Evolutionary conservation across 2,797 vertebrate genomes (phyloP).

Genomic region (Chelmon rostratus): DNA sequence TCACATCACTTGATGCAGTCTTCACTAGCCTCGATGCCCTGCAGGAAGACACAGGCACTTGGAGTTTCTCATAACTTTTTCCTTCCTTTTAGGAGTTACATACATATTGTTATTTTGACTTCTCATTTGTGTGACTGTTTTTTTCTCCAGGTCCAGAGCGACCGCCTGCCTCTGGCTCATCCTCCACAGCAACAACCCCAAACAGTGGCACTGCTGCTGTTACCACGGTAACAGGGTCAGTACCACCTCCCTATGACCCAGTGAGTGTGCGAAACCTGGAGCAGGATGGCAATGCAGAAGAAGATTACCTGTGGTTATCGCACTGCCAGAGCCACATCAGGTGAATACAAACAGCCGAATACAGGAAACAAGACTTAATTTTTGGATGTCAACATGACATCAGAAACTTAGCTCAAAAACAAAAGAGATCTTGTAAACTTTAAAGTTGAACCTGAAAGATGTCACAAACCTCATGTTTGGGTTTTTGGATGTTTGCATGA

Average conservation of each 20-base stretch:
- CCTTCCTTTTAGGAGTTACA: too few relatives aligned
- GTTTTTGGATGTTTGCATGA: background rate
- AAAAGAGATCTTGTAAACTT: too few relatives aligned
- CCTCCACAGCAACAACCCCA: conserved; percentile 6
- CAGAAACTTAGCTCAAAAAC: too few relatives aligned
- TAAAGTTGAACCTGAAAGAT: background rate
- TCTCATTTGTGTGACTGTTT: background rate
- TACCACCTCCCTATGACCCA: conserved; percentile 61
- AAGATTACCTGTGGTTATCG: conserved; percentile 77
- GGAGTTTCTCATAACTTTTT: too few relatives aligned
- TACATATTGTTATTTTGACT: background rate
- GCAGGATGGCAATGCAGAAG: conserved; percentile 21
- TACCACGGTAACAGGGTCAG: conserved; percentile 22
- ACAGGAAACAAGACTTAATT: background rate
- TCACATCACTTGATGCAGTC: too few relatives aligned
- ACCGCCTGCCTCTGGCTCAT: conserved; percentile 21
- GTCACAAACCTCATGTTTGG: background rate
- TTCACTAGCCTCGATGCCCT: too few relatives aligned
- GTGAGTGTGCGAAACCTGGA: conserved; percentile 47
- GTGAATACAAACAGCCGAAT: conserved; percentile 33
- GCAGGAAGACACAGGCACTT: too few relatives aligned
- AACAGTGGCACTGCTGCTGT: background rate
- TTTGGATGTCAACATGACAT: background rate
- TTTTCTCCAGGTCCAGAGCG: conserved; percentile 36
- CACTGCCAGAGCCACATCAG: conserved; percentile 78